Evolutionary conservation across 2,888 invertebrate species (phyloP).

Genomic region (Shargacucullia verbasci): DNA sequence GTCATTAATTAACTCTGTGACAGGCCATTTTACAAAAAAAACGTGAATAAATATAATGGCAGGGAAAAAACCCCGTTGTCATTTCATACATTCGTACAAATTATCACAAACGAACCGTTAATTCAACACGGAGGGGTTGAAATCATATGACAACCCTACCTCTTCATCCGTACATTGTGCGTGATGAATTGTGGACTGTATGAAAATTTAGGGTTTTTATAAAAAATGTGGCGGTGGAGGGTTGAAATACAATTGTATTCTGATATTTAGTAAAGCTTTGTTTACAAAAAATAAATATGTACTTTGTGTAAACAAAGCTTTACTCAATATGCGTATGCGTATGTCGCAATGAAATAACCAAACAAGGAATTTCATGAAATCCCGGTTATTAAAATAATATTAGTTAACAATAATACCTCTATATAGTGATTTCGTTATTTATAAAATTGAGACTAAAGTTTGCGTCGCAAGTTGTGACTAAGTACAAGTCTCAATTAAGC

Average conservation of each 20-base stretch:
- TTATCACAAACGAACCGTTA: constrained; percentile 54
- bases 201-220: constrained; percentile 5
- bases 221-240: constrained; percentile 8
- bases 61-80: constrained; percentile 46
- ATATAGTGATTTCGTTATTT: too few relatives aligned
- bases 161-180: constrained; percentile 15
- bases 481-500: too few relatives aligned
- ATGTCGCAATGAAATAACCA: too few relatives aligned
- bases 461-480: too few relatives aligned
- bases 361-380: too few relatives aligned
- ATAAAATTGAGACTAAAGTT: too few relatives aligned
- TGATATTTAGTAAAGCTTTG: constrained; percentile 23
- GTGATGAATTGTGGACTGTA: constrained; percentile 41
- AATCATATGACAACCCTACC: constrained; percentile 43
- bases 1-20: constrained; percentile 54
- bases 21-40: constrained; percentile 47
- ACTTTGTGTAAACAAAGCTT: too few relatives aligned
- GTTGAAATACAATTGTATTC: constrained; percentile 24
- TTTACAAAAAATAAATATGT: too few relatives aligned
- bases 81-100: constrained; percentile 53
- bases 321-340: too few relatives aligned
- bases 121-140: constrained; percentile 47
- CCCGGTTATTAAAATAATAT: too few relatives aligned
- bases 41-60: constrained; percentile 39
- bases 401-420: too few relatives aligned